Base-by-base conservation (phyloP, 2,888 invertebrate genomes). In the Monochamus alternatus region DNA sequence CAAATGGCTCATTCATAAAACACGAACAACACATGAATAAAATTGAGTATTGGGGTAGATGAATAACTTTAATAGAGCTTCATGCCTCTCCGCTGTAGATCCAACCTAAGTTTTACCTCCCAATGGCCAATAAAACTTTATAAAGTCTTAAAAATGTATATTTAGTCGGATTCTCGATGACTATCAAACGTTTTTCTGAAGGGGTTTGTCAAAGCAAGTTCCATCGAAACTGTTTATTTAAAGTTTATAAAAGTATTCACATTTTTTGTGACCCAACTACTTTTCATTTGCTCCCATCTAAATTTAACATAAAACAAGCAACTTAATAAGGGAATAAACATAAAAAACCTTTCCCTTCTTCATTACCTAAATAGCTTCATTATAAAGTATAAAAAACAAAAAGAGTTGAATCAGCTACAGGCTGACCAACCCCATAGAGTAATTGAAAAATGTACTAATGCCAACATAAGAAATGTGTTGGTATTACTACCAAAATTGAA, bases 1-100 rank as follows among this genome's bases (percentile, higher is more conserved):
- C 88, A 88, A 88, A 89, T 88, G 86, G 87, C 87, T 87, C 86
- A 87, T 88, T 88, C 88, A 87, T 88, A 88, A 88, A 89, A 88
- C 88, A 88, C 87, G 88, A 88, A 88, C 84, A 84, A 81, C 82
- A 83, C 83, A 83, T 84, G 83, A 82, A 84, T 84, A 83, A 84
- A 81, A 81, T 80, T 80, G 82, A 81, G 79, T 81, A 81, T 82
- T 78, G 78, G 78, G 79, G 76, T 80, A 81, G 81, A 82, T 82
- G 79, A 82, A 82, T 83, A 82, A 81, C 75, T 79, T 77, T 79
- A 76, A 79, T 74, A 74, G 75, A 74, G 74, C 74, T 52, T 62
- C 71, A 32, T 65, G 75, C 66, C 70, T 72, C 55, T 67, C 65
- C 32, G 51, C 73, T 68, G 70, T 5, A 51, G 31, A 30, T 47